These are phyloP conservation scores for Plumapathes pennacea DNA, from an alignment of 92 coral and sea anemone genomes.

Conservation along the genomic window DNA sequence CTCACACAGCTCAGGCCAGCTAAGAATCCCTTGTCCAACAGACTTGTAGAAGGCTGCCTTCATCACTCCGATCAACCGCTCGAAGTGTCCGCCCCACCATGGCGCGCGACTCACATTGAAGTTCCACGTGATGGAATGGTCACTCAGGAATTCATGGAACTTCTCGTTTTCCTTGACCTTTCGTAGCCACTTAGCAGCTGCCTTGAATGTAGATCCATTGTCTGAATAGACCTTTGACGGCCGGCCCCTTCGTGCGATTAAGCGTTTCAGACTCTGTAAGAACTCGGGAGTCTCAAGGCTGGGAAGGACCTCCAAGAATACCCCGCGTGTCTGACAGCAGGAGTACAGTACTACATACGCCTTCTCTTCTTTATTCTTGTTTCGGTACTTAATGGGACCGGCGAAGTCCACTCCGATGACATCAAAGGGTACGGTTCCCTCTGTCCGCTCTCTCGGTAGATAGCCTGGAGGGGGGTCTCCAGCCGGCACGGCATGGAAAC, in stretches of 20 bases:
- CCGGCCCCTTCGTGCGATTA: constrained; percentile 24
- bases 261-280: constrained; percentile 35
- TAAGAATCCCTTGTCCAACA: constrained; percentile 31
- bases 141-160: constrained; percentile 19
- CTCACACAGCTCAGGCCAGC: constrained; percentile 22
- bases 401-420: constrained; percentile 43
- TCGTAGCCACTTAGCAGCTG: constrained; percentile 26
- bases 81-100: constrained; percentile 46
- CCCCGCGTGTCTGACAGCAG: constrained; percentile 48
- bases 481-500: constrained; percentile 10
- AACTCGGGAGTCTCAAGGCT: constrained; percentile 38
- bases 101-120: constrained; percentile 35
- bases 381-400: constrained; percentile 45
- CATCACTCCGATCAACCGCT: constrained; percentile 26
- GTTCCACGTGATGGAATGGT: constrained; percentile 30
- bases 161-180: constrained; percentile 19
- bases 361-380: constrained; percentile 25
- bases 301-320: constrained; percentile 45
- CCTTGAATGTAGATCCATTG: constrained; percentile 33
- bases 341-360: constrained; percentile 43
- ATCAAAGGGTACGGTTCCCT: constrained; percentile 1
- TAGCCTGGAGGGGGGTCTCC: constrained; percentile 10
- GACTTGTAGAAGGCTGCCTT: constrained; percentile 36
- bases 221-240: constrained; percentile 42
- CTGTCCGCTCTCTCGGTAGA: constrained; percentile 4